Base-by-base conservation (phyloP, 2,113 vertebrate species). In the Capreolus pygargus region DNA sequence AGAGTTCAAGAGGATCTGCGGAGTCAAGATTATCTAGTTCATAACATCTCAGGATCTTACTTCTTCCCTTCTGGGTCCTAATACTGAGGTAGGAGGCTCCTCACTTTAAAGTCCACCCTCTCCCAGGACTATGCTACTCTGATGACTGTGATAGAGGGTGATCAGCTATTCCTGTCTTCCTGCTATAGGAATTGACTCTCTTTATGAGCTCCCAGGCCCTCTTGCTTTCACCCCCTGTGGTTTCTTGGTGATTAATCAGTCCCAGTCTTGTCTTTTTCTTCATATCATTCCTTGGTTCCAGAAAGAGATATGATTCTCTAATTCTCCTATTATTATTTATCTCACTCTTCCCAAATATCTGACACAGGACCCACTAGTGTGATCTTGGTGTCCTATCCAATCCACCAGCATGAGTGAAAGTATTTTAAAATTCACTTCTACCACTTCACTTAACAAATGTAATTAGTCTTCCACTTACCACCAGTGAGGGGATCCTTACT, bases 271-370 rank as follows among this genome's bases (percentile, higher is more conserved):
- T 94, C 33, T 78, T 90, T 78, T 90, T 36, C 10, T 79, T 16
- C 36, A 39, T 70, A 54, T 33, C 9, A 83, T n/a, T 89, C 61
- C 58, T 91, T 86, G 4, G 45, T n/a, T 43, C 30, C 4, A 79
- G 50, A 39, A 43, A 57, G 17, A 94, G 2, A 2, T 30, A 45
- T 27, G 19, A 17, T 54, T 88, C 28, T 79, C 12, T 47, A 67
- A 83, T 79, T 76, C 6, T 93, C n/a, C 39, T 61, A 33, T 58
- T 90, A 54, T 54, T 57, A 60, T 79, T 91, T 78, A 39, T 19
- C 3, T 2, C 2, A 39, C 14, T 52, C 13, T 45, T 23, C 11
- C 27, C 16, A 58, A 52, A n/a, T 74, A 54, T 58, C 11, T 82
- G 52, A 14, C 23, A 57, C 12, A 92, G 2, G 60, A 30, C 27